Base-by-base conservation (phyloP, 1,140 invertebrate species). In the Drosophila kikkawai region DNA sequence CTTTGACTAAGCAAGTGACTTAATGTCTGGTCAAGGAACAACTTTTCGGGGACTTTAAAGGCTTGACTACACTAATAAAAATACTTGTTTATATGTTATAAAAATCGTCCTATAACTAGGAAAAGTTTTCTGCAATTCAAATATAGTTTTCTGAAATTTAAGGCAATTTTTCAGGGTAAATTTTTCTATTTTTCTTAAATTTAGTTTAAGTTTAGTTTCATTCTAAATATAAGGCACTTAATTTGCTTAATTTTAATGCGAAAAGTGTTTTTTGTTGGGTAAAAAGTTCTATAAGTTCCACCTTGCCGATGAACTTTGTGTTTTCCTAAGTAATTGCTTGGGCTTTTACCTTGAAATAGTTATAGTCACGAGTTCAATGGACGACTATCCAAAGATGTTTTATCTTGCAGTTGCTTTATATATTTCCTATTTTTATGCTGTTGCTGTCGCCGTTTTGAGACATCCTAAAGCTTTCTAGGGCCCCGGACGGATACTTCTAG, bases 401-500 rank as follows among this genome's bases (percentile, higher is more conserved):
- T 17, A 48, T 39, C 15, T n/a, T 7, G 3, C 17, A 58, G 11
- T 36, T 17, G 19, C 15, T 22, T 29, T 53, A 37, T 48, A 29
- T 26, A 22, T 8, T 42, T 1, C 9, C 36, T 12, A 42, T n/a
- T 58, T 26, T 26, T 48, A 17, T 58, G 41, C 41, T 58, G 22
- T n/a, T 13, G 39, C 29, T 1, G 39, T 17, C 39, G 39, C 37
- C 39, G 8, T 61, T 67, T 48, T 48, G 36, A 48, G 60, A 50
- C 36, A 22, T 26, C 17, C 12, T 22, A 53, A 17, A 34, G 50
- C 50, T 13, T 4, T 19, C 15, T 17, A 59, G 29, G 7, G 13
- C 37, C 7, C 41, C 9, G 42, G 5, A 15, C 65, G 65, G 39
- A 32, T 47, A 39, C 65, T 71, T 57, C 32, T 47, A 50, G 36